Conservation (phyloP, 2,888 invertebrate species). For the Volucella inanis region DNA sequence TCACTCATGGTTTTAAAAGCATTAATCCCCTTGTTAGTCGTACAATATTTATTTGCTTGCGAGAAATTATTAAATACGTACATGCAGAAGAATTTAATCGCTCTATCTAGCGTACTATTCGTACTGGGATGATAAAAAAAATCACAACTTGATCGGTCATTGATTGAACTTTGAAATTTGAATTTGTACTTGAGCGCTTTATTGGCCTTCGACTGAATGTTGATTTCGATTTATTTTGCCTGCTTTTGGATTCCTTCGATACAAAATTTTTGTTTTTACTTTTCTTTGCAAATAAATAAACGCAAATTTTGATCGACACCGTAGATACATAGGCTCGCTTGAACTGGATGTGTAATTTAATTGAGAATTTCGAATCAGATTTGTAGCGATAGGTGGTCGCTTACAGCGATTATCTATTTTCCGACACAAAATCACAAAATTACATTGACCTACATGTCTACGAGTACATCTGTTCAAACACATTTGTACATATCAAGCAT, state of each 20-base stretch:
- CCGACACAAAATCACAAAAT: conserved; percentile 2
- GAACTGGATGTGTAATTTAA: neutral
- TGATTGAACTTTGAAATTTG: conserved; percentile 16
- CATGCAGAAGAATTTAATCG: no score
- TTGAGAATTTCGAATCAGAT: neutral
- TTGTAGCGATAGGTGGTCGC: neutral
- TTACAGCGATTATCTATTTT: conserved; percentile 14
- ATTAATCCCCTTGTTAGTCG: no score
- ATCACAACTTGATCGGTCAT: neutral
- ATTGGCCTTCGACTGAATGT: conserved; percentile 21
- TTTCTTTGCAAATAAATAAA: conserved; percentile 7
- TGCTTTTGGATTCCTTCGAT: neutral
- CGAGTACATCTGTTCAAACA: no score
- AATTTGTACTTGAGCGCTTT: neutral
- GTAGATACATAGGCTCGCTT: neutral
- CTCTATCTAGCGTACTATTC: no score
- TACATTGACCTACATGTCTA: conserved; percentile 32
- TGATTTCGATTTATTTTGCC: neutral
- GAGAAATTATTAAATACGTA: no score
- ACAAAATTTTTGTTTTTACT: neutral
- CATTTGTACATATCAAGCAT: no score
- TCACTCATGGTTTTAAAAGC: no score
- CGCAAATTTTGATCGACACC: conserved; percentile 10
- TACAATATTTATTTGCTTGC: no score
- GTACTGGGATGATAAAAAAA: neutral